Evolutionary conservation across 1,140 invertebrate species (phyloP).

Genomic region (Cotesia vestalis): DNA sequence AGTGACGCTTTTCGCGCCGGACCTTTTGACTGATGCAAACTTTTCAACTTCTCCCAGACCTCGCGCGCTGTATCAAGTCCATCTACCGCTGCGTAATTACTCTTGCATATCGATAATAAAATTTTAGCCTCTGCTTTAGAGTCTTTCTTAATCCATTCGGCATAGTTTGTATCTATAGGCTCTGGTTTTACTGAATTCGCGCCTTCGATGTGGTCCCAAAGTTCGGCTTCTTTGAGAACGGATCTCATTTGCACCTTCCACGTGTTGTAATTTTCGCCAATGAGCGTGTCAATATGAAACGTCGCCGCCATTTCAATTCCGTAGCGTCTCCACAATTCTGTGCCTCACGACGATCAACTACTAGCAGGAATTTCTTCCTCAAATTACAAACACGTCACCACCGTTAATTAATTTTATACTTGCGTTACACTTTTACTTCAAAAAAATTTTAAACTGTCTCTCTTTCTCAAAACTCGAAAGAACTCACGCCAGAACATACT

Average conservation of each 20-base stretch:
- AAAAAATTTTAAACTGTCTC: no score
- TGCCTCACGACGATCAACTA: no score
- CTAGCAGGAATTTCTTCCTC: no score
- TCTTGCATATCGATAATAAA: not conserved
- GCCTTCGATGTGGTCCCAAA: conserved; percentile 5
- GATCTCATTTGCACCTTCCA: conserved; percentile 12
- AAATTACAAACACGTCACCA: no score
- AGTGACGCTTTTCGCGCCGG: conserved; percentile 36
- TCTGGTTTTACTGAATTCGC: conserved; percentile 6
- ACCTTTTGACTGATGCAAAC: conserved; percentile 34
- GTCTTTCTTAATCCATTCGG: not conserved
- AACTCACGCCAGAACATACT: conserved; percentile 1
- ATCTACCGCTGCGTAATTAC: not conserved
- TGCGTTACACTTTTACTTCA: not conserved
- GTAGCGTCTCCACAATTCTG: no score
- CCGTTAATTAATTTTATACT: no score
- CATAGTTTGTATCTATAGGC: not conserved
- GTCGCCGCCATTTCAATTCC: not conserved
- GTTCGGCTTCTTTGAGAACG: not conserved
- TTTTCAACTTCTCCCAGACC: conserved; percentile 35
- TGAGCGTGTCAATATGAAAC: not conserved
- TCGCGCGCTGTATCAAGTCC: conserved; percentile 30
- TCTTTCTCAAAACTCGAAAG: not conserved
- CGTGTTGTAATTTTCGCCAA: conserved; percentile 14
- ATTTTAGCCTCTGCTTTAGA: not conserved